These are phyloP conservation scores for Zaprionus ghesquierei DNA, from an alignment of 1,140 invertebrate genomes.

Conservation along the genomic window DNA sequence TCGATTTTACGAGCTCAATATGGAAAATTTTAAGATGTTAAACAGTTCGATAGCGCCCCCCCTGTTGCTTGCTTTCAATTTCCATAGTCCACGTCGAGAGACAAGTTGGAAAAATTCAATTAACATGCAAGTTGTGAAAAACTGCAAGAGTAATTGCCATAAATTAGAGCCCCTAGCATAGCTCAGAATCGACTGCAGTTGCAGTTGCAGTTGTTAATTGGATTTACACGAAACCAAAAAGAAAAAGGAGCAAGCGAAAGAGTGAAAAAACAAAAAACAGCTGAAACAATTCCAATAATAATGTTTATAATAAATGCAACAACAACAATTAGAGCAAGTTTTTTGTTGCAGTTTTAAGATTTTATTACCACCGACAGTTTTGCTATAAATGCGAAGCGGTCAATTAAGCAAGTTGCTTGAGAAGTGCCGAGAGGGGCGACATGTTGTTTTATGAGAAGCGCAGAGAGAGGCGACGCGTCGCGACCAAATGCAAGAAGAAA, in stretches of 20 bases:
- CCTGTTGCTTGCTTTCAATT: slow-evolving; percentile 24
- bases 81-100: background rate
- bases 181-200: slow-evolving; percentile 19
- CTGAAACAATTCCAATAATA: slow-evolving; percentile 18
- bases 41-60: background rate
- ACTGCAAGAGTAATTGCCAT: slow-evolving; percentile 65
- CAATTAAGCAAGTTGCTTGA: slow-evolving; percentile 60
- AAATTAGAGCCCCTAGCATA: slow-evolving; percentile 59
- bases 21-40: slow-evolving; percentile 3
- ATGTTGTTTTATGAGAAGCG: background rate
- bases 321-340: slow-evolving; percentile 66
- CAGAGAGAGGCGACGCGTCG: background rate
- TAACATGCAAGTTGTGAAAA: slow-evolving; percentile 63
- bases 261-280: slow-evolving; percentile 14
- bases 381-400: slow-evolving; percentile 54
- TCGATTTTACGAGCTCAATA: slow-evolving; percentile 18
- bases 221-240: slow-evolving; percentile 48
- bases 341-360: slow-evolving; percentile 40
- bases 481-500: background rate
- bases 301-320: background rate
- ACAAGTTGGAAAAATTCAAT: slow-evolving; percentile 45
- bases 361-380: slow-evolving; percentile 44
- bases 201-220: slow-evolving; percentile 47
- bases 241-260: slow-evolving; percentile 12
- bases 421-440: slow-evolving; percentile 3